phyloP scores from a whole-genome alignment of 2,797 vertebrate genomes.

The Pseudochirops cupreus region DNA sequence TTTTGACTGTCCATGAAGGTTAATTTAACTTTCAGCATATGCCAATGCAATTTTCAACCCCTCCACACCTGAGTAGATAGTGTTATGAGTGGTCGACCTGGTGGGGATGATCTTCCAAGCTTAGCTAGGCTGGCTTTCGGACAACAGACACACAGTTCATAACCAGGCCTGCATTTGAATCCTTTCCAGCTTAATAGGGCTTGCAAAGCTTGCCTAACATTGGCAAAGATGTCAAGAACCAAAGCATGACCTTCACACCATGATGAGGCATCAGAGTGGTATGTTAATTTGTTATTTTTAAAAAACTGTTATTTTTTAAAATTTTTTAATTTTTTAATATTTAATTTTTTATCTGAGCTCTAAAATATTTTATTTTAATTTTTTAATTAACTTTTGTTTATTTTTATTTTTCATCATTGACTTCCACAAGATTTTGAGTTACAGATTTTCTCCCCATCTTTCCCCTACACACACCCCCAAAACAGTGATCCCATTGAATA shows the following conservation, averaged over 20 bases:
- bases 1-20: background rate
- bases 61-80: background rate
- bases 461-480: too few relatives aligned
- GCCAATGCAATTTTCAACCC: background rate
- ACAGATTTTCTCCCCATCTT: too few relatives aligned
- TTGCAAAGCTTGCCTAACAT: background rate
- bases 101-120: background rate
- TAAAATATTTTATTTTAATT: too few relatives aligned
- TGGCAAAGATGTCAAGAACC: background rate
- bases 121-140: background rate
- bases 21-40: background rate
- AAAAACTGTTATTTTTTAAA: too few relatives aligned
- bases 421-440: too few relatives aligned
- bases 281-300: too few relatives aligned
- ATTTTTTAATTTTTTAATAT: too few relatives aligned
- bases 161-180: background rate
- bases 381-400: too few relatives aligned
- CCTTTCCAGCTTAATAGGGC: background rate
- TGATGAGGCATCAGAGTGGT: background rate
- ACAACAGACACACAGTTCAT: background rate
- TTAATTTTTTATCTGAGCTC: too few relatives aligned
- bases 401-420: too few relatives aligned
- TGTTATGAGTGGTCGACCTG: background rate
- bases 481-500: too few relatives aligned
- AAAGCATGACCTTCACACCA: background rate